phyloP scores from a whole-genome alignment of 1,140 invertebrate genomes.

The Monochamus saltuarius region DNA sequence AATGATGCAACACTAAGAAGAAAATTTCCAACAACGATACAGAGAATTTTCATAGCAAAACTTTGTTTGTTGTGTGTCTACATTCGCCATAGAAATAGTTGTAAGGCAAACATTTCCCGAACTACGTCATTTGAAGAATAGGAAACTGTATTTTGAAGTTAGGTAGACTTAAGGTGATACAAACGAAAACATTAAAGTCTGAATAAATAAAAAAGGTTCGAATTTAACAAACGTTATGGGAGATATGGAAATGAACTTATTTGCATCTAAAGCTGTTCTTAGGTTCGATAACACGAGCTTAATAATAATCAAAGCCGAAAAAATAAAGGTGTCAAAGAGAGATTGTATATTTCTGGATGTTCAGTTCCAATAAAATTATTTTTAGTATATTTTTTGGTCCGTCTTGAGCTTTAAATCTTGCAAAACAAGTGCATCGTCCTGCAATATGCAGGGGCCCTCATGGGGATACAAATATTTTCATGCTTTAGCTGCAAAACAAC shows the following conservation, averaged over 20 bases:
- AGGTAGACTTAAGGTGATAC: neutral
- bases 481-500: conserved; percentile 9
- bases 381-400: conserved; percentile 23
- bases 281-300: neutral
- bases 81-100: no score
- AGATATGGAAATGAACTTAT: no score
- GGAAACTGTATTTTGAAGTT: no score
- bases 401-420: conserved; percentile 17
- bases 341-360: no score
- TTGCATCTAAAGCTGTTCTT: conserved; percentile 14
- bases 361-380: conserved; percentile 23
- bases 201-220: conserved; percentile 13
- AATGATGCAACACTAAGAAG: no score
- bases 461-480: conserved; percentile 18
- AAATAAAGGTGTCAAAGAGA: conserved; percentile 11
- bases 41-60: no score
- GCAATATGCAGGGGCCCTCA: conserved; percentile 14
- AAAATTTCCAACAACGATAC: no score
- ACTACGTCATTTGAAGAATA: no score
- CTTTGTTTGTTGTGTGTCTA: no score
- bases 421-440: conserved; percentile 24
- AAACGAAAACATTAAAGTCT: conserved; percentile 22
- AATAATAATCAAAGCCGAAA: conserved; percentile 26
- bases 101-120: no score
- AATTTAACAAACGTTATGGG: no score